A percentile compares a stretch with the other conserved stretches of the same genome.
Evolutionary conservation across 2,888 invertebrate species (phyloP).

Genomic region (Ophonus ardosiacus): DNA sequence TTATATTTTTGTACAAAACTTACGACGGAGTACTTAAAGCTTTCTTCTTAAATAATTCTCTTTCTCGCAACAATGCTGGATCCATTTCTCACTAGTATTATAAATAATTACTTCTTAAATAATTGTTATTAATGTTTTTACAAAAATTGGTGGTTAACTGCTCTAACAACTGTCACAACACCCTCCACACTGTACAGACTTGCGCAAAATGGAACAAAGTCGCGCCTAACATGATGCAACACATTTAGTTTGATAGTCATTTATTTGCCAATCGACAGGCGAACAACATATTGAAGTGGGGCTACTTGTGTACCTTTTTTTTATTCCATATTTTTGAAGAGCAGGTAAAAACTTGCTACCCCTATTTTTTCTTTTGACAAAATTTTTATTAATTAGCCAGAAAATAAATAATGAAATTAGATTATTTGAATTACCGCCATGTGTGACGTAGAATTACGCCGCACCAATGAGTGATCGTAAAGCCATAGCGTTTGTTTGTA

Average conservation of each 20-base stretch:
- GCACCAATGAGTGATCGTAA: no score
- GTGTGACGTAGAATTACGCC: no score
- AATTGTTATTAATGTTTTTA: neutral
- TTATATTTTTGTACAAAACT: constrained; percentile 70
- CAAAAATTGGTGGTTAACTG: no score
- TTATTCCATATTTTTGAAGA: no score
- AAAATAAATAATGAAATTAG: no score
- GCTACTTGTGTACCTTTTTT: no score
- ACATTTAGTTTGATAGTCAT: neutral
- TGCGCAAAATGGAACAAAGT: neutral
- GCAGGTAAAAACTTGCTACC: no score
- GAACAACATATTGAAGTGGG: constrained; percentile 1
- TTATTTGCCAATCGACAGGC: neutral
- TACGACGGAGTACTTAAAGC: constrained; percentile 94
- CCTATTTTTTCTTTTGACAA: no score
- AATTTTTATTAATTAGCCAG: no score
- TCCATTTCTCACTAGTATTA: constrained; percentile 84
- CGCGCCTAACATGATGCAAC: neutral
- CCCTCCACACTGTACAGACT: neutral
- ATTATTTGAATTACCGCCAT: no score
- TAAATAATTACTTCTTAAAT: neutral
- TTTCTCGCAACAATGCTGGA: constrained; percentile 92
- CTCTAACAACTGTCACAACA: no score
- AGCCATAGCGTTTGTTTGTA: no score
- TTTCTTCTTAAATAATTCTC: constrained; percentile 94